Evolutionary conservation across 2,797 vertebrate genomes (phyloP).

Genomic region (Typhlichthys subterraneus): DNA sequence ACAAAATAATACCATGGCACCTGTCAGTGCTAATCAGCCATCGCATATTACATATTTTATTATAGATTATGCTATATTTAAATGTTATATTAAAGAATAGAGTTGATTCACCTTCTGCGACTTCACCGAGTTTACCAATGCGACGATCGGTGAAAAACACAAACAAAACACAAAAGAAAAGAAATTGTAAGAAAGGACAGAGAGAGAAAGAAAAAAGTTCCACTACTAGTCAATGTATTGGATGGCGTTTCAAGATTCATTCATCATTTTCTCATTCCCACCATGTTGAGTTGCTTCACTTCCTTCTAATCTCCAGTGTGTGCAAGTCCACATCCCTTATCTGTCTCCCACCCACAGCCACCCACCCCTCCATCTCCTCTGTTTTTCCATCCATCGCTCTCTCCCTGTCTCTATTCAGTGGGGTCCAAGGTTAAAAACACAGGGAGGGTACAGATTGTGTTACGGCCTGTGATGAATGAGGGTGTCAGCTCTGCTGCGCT

Average conservation of each 20-base stretch:
- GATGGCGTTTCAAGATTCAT: background rate
- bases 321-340: background rate
- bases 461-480: slow-evolving; percentile 71
- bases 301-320: background rate
- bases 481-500: slow-evolving; percentile 62
- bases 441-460: slow-evolving; percentile 70
- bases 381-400: slow-evolving; percentile 8
- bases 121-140: too few species aligned
- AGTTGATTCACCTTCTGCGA: too few species aligned
- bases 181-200: too few species aligned
- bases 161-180: too few species aligned
- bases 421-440: slow-evolving; percentile 78
- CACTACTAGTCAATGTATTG: too few species aligned
- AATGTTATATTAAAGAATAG: too few species aligned
- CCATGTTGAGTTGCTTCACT: slow-evolving; percentile 11
- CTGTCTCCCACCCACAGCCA: background rate
- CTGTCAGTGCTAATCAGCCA: too few species aligned
- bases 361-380: slow-evolving; percentile 20
- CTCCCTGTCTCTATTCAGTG: slow-evolving; percentile 27
- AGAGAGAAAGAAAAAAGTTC: too few species aligned
- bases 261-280: slow-evolving; percentile 10
- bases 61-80: too few species aligned
- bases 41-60: too few species aligned
- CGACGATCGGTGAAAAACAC: too few species aligned
- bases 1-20: too few species aligned